These are phyloP conservation scores for Cephalotes varians DNA, from an alignment of 2,888 invertebrate genomes.

Conservation along the genomic window DNA sequence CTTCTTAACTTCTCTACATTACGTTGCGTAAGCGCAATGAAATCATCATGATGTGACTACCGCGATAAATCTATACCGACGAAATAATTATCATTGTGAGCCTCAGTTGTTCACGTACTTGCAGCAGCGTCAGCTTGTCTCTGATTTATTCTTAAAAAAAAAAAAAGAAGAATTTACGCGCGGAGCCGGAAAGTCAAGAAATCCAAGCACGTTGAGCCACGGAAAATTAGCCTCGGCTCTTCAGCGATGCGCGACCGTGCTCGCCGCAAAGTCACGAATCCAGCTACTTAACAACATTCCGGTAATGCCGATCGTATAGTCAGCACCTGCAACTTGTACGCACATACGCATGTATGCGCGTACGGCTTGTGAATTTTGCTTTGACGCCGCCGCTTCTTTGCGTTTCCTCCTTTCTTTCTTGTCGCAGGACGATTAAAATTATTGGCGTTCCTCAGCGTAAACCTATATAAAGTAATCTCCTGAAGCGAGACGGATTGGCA, in stretches of 20 bases:
- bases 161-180: constrained; percentile 19
- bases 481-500: constrained; percentile 6
- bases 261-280: constrained; percentile 48
- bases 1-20: background rate
- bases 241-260: constrained; percentile 40
- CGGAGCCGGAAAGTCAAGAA: constrained; percentile 46
- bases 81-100: constrained; percentile 3
- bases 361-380: constrained; percentile 26
- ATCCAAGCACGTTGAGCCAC: constrained; percentile 32
- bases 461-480: constrained; percentile 38
- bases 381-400: constrained; percentile 26
- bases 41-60: background rate
- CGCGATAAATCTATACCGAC: background rate
- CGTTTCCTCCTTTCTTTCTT: constrained; percentile 41
- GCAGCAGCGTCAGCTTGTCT: background rate
- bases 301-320: constrained; percentile 52
- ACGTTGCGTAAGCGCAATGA: constrained; percentile 9
- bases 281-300: constrained; percentile 59
- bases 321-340: constrained; percentile 30
- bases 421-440: constrained; percentile 40
- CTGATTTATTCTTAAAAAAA: constrained; percentile 22
- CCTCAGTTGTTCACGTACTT: background rate
- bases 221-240: constrained; percentile 30
- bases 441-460: constrained; percentile 8
- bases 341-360: background rate